Percentiles rank a stretch among this genome's conserved stretches.
phyloP scores from a whole-genome alignment of 2,113 vertebrate species.

The Ailurus styani region DNA sequence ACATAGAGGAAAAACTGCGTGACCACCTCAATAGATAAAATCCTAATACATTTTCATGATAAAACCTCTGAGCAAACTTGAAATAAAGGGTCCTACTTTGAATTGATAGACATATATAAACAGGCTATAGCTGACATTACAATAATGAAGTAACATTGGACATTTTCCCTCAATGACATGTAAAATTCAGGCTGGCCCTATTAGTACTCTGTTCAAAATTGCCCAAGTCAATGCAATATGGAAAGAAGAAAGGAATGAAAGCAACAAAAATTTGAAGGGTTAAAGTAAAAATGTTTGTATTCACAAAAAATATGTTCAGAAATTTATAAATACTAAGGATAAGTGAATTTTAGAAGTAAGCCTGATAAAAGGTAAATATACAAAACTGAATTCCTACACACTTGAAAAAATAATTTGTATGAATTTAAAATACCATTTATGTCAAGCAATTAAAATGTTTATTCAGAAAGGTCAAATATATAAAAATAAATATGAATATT shows the following conservation, averaged over 20 bases:
- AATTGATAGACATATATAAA: not conserved
- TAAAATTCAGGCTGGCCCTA: not conserved
- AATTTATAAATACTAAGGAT: not conserved
- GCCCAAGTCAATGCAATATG: not conserved
- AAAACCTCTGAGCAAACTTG: not conserved
- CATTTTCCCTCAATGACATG: not conserved
- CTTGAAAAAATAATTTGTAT: not conserved
- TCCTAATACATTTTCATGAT: not conserved
- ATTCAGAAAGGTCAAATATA: not conserved
- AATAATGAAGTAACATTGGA: not conserved
- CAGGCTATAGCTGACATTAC: not conserved
- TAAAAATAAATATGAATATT: not conserved
- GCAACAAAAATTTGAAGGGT: not conserved
- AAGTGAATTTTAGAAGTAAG: not conserved
- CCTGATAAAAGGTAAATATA: not conserved
- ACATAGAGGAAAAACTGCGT: not conserved
- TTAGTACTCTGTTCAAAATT: not conserved
- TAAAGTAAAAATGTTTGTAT: not conserved
- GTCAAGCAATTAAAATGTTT: not conserved
- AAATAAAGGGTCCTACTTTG: not conserved
- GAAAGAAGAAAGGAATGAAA: not conserved
- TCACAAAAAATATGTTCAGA: not conserved
- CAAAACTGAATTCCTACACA: not conserved
- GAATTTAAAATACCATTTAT: not conserved
- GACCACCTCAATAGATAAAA: not conserved